Evolutionary conservation across 2,113 vertebrate genomes (phyloP).

Genomic region (Tragelaphus buxtoni): DNA sequence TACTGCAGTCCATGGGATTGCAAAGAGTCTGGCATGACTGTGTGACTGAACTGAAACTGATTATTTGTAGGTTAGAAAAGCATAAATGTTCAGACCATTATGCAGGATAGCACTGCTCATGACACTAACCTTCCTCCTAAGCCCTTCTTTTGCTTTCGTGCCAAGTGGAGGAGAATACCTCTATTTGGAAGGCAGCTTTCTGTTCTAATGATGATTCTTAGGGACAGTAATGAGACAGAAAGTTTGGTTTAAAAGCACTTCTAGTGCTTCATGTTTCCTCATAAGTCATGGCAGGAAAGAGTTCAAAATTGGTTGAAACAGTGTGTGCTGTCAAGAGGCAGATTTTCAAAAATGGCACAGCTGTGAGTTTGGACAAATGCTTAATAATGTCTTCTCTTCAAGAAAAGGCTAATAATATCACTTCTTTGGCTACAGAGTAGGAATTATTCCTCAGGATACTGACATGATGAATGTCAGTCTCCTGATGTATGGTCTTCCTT

Average conservation of each 20-base stretch:
- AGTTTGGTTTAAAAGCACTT: background rate
- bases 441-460: slow-evolving; percentile 3
- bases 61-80: background rate
- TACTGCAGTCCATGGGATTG: background rate
- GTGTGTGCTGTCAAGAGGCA: background rate
- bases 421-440: background rate
- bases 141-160: background rate
- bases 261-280: background rate
- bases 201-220: background rate
- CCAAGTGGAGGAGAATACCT: background rate
- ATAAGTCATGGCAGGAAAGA: background rate
- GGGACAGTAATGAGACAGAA: background rate
- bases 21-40: background rate
- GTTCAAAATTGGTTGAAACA: background rate
- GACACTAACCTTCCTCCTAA: background rate
- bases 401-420: slow-evolving; percentile 1
- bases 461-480: background rate
- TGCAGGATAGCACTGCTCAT: background rate
- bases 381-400: background rate
- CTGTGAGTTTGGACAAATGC: background rate
- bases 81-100: background rate
- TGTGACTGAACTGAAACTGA: background rate
- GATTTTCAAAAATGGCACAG: background rate
- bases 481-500: background rate
- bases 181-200: background rate